A percentile compares a stretch with the other conserved stretches of the same genome.
Conservation (phyloP, 2,797 vertebrate genomes). For the Megaceryle alcyon region DNA sequence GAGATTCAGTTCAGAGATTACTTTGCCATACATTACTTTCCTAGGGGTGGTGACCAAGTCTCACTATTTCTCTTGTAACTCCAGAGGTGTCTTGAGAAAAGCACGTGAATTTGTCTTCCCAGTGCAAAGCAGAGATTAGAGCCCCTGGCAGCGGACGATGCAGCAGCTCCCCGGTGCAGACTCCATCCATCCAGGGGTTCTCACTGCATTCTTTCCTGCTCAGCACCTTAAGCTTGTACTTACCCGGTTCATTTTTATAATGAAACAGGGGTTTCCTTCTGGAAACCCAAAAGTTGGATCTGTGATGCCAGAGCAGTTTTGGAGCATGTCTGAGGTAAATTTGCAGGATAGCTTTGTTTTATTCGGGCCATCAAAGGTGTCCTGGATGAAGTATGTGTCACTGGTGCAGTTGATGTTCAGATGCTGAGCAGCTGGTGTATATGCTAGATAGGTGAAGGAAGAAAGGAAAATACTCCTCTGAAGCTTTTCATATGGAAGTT, state of each 20-base stretch:
- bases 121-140: neutral
- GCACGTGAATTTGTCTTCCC: neutral
- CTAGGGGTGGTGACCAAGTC: neutral
- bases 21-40: accelerated
- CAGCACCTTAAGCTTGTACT: neutral
- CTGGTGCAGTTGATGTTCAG: conserved; percentile 79
- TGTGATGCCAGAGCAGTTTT: conserved; percentile 82
- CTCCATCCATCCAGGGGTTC: neutral
- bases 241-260: conserved; percentile 94
- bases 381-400: conserved; percentile 82
- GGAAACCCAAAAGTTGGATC: conserved; percentile 87
- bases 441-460: conserved; percentile 75
- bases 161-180: accelerated
- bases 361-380: conserved; percentile 75
- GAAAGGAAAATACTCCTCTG: neutral
- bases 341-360: conserved; percentile 87
- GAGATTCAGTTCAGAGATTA: neutral
- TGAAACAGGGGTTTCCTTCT: conserved; percentile 85
- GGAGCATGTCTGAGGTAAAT: conserved; percentile 85
- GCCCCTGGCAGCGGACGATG: accelerated
- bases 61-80: neutral
- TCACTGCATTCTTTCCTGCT: neutral
- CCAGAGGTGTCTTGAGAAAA: neutral
- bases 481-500: neutral
- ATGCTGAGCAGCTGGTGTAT: conserved; percentile 81